Evolutionary conservation across 2,888 invertebrate species (phyloP), one percentile per base, ranked within the genome.

Genomic region (Protula sp.): DNA sequence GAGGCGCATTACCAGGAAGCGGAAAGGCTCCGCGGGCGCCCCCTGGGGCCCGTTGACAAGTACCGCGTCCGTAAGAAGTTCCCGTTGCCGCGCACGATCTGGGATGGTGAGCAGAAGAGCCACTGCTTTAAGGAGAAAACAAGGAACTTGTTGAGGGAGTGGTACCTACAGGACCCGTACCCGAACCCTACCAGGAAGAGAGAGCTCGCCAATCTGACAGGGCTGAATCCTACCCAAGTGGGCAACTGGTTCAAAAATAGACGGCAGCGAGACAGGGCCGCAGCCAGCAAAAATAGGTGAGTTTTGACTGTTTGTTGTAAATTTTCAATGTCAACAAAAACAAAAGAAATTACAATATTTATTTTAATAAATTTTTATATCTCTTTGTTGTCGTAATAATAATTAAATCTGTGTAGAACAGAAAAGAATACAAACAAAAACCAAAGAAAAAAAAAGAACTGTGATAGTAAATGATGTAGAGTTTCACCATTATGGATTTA

Each of bases 221-320:
- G 92, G 30, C 85, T 94, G 65, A 93, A 92, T 56, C 91, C 93
- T 47, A 94, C 93, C 55, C 93, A 93, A 83, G 93, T 93, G 62
- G 92, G 92, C 55, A 92, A 92, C 83, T 92, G 92, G 92, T 92
- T 92, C 84, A 92, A 92, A 80, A 92, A 92, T 82, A 84, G 92
- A 64, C 83, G 92, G 71, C 92, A 92, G 78, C 84, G 92, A 68
- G 92, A 92, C 83, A 83, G 92, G 68, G 92, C 92, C 22, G 92
- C 92, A 24, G 91, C 95, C 58, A 94, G 95, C 66, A 97, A 97
- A 86, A 97, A 97, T 86, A 90, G 94, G 89, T 95, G 59, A 93
- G 59, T 19, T 14, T 50, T 50, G 14, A 19, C 45, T 38, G 9
- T 9, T 14, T 38, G 45, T 38, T n/a, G n/a, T n/a, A n/a, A n/a